These are phyloP conservation scores for Microctonus aethiopoides DNA, from an alignment of 2,888 invertebrate genomes.

Conservation along the genomic window DNA sequence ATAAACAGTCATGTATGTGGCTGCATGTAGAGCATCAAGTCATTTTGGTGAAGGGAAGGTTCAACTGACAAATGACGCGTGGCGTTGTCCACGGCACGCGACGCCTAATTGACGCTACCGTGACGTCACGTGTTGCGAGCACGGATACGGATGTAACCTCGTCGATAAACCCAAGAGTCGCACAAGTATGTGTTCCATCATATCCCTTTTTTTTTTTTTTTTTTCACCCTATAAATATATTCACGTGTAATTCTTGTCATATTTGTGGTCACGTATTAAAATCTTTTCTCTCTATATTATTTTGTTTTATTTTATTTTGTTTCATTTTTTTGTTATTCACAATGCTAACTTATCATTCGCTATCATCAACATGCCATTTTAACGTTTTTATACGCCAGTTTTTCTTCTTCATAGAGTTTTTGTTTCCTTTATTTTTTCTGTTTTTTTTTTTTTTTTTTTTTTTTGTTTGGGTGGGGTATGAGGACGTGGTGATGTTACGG, in stretches of 20 bases:
- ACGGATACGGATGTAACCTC: constrained; percentile 42
- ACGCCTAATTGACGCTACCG: constrained; percentile 66
- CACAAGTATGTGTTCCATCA: constrained; percentile 12
- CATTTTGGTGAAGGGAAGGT: neutral
- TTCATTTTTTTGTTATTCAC: neutral
- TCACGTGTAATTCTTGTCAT: neutral
- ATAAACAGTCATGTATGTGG: neutral
- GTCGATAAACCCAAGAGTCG: constrained; percentile 29
- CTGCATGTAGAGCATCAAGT: neutral
- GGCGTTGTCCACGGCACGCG: constrained; percentile 61
- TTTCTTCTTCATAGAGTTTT: neutral
- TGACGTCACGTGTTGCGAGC: constrained; percentile 64
- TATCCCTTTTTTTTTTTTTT: too few relatives aligned
- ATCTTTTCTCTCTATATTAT: neutral
- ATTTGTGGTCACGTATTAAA: neutral
- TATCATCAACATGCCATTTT: constrained; percentile 4
- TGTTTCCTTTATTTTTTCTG: neutral
- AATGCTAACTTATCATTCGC: constrained; percentile 12
- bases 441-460: neutral
- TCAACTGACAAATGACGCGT: constrained; percentile 64
- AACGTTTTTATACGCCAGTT: neutral
- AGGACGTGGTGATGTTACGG: constrained; percentile 28
- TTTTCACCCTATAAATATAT: neutral
- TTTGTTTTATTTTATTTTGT: neutral
- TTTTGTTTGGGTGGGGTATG: neutral